Conservation (phyloP, 2,888 invertebrate genomes). For the Acronicta leporina region DNA sequence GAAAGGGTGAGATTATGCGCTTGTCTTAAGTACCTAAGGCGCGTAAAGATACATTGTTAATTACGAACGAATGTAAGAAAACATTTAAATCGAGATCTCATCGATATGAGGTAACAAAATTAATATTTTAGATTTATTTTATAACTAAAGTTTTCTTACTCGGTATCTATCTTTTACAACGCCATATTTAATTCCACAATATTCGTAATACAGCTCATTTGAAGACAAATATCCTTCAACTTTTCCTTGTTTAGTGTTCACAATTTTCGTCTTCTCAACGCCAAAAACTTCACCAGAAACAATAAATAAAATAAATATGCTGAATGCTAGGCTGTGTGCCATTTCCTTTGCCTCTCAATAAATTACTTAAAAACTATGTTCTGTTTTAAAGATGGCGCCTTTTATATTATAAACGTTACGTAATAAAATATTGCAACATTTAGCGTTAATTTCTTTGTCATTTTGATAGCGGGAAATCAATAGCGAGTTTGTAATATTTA, state of each 20-base stretch:
- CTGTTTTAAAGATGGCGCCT: constrained; percentile 41
- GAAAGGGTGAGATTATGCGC: no score
- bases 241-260: constrained; percentile 77
- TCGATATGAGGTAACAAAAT: no score
- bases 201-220: constrained; percentile 78
- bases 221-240: constrained; percentile 75
- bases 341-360: constrained; percentile 53
- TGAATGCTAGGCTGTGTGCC: constrained; percentile 53
- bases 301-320: constrained; percentile 59
- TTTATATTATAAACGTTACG: constrained; percentile 54
- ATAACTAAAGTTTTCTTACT: constrained; percentile 67
- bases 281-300: constrained; percentile 56
- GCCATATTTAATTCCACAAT: constrained; percentile 78
- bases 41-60: no score
- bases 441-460: constrained; percentile 27
- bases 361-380: constrained; percentile 47
- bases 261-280: constrained; percentile 67
- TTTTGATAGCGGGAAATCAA: constrained; percentile 31
- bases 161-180: constrained; percentile 68
- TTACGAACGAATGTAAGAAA: no score
- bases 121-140: no score
- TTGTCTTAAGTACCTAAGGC: no score
- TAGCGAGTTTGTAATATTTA: neutral
- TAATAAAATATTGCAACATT: constrained; percentile 29
- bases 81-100: no score